Evolutionary conservation across 2,797 vertebrate genomes (phyloP), one percentile per base, ranked within the genome.

Genomic region (Cynopterus sphinx): DNA sequence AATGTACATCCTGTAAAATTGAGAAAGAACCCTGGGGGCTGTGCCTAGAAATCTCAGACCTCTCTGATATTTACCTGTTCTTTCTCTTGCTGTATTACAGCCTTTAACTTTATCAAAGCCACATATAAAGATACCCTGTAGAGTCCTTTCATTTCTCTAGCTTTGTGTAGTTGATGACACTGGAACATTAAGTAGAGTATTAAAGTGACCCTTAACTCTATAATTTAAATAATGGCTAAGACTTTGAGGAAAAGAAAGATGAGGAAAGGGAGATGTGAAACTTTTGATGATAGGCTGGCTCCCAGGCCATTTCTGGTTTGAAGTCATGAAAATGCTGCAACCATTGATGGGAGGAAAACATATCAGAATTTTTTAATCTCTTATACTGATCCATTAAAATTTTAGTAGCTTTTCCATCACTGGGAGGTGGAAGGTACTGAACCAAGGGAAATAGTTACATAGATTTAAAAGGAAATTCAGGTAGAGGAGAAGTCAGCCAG

Each of bases 151-250:
- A 19, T 21, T n/a, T 82, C 46, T 90, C 68, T 36, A 67, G 36
- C 4, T 8, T 51, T 31, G 4, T 57, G 15, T 46, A 19, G 74
- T 8, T 31, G 36, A 74, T 55, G n/a, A 12, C 78, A 1, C 16
- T 68, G 26, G 31, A n/a, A 84, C 43, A 33, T 5, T 55, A 36
- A 81, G 10, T 17, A 10, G 31, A 87, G 1, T 79, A 74, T 28
- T 22, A 6, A 78, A 46, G 24, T 61, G 55, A 67, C 39, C 46
- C 51, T 33, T 67, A 31, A 73, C 17, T 87, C 49, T 71, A 49
- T 84, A 36, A 93, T 82, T 87, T 53, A 93, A 87, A 68, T 39
- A 28, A 87, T 59, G 16, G 12, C n/a, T 87, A 83, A 84, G 57
- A 21, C 5, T 67, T 57, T 36, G 28, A 28, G 33, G 28, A 41